Percentiles rank a stretch among this genome's conserved stretches.
These are phyloP conservation scores for Ginglymostoma cirratum DNA, from an alignment of 2,113 vertebrate species.

Conservation along the genomic window DNA sequence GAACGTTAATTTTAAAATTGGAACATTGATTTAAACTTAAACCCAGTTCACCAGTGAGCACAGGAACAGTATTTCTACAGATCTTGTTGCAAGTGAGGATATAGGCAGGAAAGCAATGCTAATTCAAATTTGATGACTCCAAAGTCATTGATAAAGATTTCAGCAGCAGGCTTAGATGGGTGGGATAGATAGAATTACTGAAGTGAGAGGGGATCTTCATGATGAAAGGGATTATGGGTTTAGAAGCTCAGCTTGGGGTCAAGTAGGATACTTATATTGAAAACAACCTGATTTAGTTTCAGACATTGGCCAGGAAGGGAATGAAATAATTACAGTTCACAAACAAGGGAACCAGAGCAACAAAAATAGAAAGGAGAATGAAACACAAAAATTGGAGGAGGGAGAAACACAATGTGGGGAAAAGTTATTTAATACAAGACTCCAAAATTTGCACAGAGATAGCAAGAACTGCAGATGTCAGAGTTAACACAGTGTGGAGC, in stretches of 20 bases:
- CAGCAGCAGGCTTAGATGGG: neutral
- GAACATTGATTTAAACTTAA: neutral
- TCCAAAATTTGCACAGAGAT: too few relatives aligned
- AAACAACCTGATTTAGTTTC: neutral
- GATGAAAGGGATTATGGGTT: neutral
- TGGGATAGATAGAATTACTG: neutral
- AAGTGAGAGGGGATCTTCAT: neutral
- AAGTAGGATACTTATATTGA: neutral
- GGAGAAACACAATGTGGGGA: neutral
- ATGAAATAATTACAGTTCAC: neutral
- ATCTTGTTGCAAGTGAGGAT: neutral
- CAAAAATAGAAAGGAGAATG: neutral
- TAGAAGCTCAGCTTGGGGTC: neutral
- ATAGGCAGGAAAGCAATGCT: neutral
- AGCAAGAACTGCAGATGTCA: too few relatives aligned
- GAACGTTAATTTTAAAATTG: neutral
- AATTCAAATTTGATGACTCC: neutral
- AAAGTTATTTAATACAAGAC: too few relatives aligned
- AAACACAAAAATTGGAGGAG: neutral
- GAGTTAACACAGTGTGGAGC: too few relatives aligned
- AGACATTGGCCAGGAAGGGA: neutral
- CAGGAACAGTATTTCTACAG: too few relatives aligned
- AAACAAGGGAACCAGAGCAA: neutral
- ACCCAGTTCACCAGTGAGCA: neutral
- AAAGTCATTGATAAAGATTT: neutral